Evolutionary conservation across 2,113 vertebrate genomes (phyloP).

Genomic region (Xiphophorus maculatus): DNA sequence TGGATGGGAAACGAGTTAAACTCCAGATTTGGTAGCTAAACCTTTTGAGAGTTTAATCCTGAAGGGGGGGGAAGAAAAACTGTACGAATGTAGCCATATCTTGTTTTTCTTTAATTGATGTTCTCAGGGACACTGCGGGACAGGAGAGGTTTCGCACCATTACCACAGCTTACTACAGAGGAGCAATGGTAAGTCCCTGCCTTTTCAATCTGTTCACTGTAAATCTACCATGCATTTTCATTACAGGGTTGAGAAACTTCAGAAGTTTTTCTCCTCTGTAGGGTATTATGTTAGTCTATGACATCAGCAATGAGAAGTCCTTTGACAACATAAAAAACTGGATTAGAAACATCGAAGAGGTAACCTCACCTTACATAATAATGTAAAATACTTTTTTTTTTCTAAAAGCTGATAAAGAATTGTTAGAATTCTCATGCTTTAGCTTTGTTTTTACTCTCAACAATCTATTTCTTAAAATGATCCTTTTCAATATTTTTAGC

Average conservation of each 20-base stretch:
- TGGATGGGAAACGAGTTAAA: slow-evolving; percentile 98
- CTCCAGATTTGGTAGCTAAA: slow-evolving; percentile 94
- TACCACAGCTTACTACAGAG: slow-evolving; percentile 94
- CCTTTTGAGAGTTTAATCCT: not conserved
- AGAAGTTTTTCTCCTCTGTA: slow-evolving; percentile 55
- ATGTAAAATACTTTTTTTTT: not conserved
- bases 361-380: slow-evolving; percentile 55
- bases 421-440: not conserved
- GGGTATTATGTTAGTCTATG: slow-evolving; percentile 98
- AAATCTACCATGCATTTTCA: not conserved
- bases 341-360: slow-evolving; percentile 99
- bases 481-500: slow-evolving; percentile 75
- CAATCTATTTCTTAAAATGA: not conserved
- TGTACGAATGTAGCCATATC: not conserved
- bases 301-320: slow-evolving; percentile 97
- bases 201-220: not conserved
- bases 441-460: not conserved
- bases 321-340: slow-evolving; percentile 99
- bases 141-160: slow-evolving; percentile 96
- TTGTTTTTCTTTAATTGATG: slow-evolving; percentile 3
- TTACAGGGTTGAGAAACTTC: not conserved
- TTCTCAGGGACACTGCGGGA: slow-evolving; percentile 91
- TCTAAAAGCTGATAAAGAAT: not conserved
- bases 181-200: slow-evolving; percentile 86
- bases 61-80: not conserved